These are phyloP conservation scores for Alviniconcha strummeri DNA, from an alignment of 2,888 invertebrate species.

Conservation along the genomic window DNA sequence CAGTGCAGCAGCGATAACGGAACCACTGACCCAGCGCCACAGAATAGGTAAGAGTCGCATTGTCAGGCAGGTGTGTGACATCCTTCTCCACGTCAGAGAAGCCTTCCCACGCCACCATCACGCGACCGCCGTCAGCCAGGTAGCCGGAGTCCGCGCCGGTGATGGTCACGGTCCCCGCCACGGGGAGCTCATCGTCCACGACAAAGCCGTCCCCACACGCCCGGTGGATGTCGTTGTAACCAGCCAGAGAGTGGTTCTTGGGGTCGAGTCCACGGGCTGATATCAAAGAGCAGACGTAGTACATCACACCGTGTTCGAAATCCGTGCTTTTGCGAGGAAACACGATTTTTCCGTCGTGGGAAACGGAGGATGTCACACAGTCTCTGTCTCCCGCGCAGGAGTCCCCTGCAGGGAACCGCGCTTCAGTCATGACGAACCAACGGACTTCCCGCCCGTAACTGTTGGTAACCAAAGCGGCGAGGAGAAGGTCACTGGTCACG, in stretches of 20 bases:
- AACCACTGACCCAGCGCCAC: slow-evolving; percentile 1
- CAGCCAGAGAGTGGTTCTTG: background rate
- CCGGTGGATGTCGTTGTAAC: background rate
- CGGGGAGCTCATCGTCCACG: background rate
- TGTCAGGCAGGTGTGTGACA: background rate
- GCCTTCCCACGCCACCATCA: slow-evolving; percentile 9
- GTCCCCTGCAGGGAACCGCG: background rate
- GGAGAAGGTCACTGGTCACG: slow-evolving; percentile 1
- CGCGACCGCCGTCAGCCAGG: background rate
- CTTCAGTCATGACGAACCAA: slow-evolving; percentile 1
- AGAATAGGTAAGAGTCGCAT: background rate
- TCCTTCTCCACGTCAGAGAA: slow-evolving; percentile 23
- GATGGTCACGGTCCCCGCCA: background rate
- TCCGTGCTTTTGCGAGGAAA: background rate
- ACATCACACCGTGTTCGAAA: background rate
- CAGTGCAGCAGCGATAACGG: background rate
- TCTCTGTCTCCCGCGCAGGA: background rate
- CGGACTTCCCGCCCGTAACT: background rate
- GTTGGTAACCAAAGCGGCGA: slow-evolving; percentile 13
- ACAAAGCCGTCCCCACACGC: slow-evolving; percentile 14
- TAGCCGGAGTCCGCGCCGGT: slow-evolving; percentile 2
- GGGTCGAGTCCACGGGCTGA: background rate
- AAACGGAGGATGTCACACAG: background rate
- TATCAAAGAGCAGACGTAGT: background rate
- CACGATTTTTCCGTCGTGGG: background rate